Base-by-base conservation (phyloP, 2,113 vertebrate species). In the Terrapene triunguis region DNA sequence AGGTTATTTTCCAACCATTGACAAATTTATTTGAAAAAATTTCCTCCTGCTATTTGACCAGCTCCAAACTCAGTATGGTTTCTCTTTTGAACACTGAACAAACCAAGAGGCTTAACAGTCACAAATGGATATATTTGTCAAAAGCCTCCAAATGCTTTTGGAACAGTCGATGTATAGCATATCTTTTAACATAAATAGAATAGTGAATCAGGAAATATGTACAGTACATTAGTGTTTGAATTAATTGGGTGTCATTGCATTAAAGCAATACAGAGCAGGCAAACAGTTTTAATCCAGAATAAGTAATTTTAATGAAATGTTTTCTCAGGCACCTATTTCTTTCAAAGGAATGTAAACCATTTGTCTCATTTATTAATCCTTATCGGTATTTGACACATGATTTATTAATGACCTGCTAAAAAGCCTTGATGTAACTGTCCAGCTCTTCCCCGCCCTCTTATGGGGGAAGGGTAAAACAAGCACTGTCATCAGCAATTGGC, bases 371-470 rank as follows among this genome's bases (percentile, higher is more conserved):
- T 92, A 47, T 88, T 85, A 94, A 44, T 83, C 27, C 82, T 5
- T 88, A 81, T 94, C 83, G 59, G 50, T 92, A 86, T 92, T 89
- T 42, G 85, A 81, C 57, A 59, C 80, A 86, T 88, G 87, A 93
- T 85, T 97, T 96, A 97, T 97, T 97, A 95, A 96, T 97, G 93
- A 29, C 35, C 78, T 91, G 79, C 85, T 97, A 92, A 96, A 95
- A 94, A 85, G 87, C 81, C 0, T 90, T 95, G 81, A 93, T 87
- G 74, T 85, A 97, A 94, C 32, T 27, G 53, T 62, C 59, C 74
- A 93, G 91, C 0, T 5, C 44, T 32, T 2, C 87, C 94, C 72
- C 47, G 50, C 87, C 85, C 91, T 53, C 65, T 86, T 78, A 0
- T 79, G 79, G 74, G 79, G 24, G 42, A 44, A 38, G 38, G 79